phyloP scores from a whole-genome alignment of 2,888 invertebrate species.

The Sarcophaga subvicina region DNA sequence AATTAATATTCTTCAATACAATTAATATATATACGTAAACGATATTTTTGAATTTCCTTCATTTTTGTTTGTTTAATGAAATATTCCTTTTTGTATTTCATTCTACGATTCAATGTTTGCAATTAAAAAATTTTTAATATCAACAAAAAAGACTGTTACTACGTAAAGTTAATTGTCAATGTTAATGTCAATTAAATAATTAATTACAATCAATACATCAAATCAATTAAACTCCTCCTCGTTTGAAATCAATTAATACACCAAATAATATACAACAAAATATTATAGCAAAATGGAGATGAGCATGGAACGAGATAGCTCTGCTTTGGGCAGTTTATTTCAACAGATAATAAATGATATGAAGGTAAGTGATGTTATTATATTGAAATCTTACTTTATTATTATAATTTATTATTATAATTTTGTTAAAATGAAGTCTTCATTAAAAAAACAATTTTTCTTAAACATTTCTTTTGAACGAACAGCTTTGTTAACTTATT shows the following conservation, averaged over 20 bases:
- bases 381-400: background rate
- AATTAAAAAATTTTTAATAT: too few species aligned
- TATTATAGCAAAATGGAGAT: conserved; percentile 78
- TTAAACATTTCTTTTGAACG: too few species aligned
- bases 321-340: conserved; percentile 95
- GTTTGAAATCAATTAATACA: conserved; percentile 18
- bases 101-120: too few species aligned
- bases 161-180: too few species aligned
- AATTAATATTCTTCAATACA: too few species aligned
- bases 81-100: too few species aligned
- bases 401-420: background rate
- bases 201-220: conserved; percentile 29
- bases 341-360: conserved; percentile 97
- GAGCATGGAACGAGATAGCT: conserved; percentile 87
- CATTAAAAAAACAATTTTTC: background rate
- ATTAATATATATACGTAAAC: too few species aligned
- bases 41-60: too few species aligned
- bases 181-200: conserved; percentile 63
- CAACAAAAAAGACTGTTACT: background rate
- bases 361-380: conserved; percentile 89
- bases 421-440: background rate
- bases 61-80: too few species aligned
- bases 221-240: too few species aligned
- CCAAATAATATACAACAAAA: conserved; percentile 19
- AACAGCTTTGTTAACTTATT: too few species aligned